A percentile compares a stretch with the other conserved stretches of the same genome.
Evolutionary conservation across 1,140 invertebrate species (phyloP).

Genomic region (Lutraria rhynchaena): DNA sequence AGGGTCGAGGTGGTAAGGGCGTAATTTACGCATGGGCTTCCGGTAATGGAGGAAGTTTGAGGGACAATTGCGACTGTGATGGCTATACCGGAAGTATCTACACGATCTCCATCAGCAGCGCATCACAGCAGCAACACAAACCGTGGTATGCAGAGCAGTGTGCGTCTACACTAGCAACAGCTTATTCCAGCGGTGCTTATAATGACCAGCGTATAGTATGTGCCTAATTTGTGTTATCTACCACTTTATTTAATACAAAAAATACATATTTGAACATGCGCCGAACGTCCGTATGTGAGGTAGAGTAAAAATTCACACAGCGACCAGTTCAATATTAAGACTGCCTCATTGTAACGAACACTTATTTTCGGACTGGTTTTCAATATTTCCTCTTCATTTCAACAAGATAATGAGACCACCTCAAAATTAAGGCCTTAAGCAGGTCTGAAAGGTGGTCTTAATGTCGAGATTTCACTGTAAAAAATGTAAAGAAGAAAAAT

Average conservation of each 20-base stretch:
- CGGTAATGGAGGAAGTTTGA: constrained; percentile 97
- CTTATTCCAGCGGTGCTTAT: constrained; percentile 96
- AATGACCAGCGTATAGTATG: constrained; percentile 76
- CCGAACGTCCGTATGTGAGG: background rate
- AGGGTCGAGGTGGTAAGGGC: constrained; percentile 96
- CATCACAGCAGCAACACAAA: constrained; percentile 91
- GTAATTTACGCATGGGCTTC: constrained; percentile 99
- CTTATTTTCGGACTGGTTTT: too few species aligned
- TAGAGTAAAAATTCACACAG: too few species aligned
- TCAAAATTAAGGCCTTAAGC: too few species aligned
- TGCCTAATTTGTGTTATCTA: constrained; percentile 5
- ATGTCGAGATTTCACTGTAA: too few species aligned
- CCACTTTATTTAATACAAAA: background rate
- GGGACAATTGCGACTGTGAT: constrained; percentile 99
- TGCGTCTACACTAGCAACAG: constrained; percentile 96
- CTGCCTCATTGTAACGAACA: too few species aligned
- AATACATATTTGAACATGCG: background rate
- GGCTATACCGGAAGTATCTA: constrained; percentile 99
- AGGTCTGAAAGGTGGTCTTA: too few species aligned
- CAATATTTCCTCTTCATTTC: too few species aligned
- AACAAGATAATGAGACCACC: too few species aligned
- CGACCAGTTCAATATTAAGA: background rate
- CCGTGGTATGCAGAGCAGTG: constrained; percentile 99
- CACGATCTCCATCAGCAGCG: constrained; percentile 97
- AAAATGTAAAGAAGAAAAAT: background rate